Evolutionary conservation across 2,113 vertebrate species (phyloP).

Genomic region (Brachyhypopomus gauderio): DNA sequence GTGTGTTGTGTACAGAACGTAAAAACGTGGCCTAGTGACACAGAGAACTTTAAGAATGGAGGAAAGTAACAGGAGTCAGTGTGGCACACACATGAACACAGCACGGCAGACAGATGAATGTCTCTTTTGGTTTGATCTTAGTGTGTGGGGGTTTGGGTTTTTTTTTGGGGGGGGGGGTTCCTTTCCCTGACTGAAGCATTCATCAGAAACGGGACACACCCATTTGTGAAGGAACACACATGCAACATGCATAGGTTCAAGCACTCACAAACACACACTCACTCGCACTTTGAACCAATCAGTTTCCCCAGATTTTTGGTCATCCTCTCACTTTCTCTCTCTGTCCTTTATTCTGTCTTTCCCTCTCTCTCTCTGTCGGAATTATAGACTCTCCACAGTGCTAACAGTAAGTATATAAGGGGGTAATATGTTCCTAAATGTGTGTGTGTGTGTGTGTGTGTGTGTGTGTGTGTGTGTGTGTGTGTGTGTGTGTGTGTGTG

Average conservation of each 20-base stretch:
- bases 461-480: slow-evolving; percentile 33
- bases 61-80: background rate
- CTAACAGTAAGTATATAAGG: slow-evolving; percentile 7
- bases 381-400: slow-evolving; percentile 16
- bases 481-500: slow-evolving; percentile 22
- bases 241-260: slow-evolving; percentile 11
- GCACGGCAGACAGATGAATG: slow-evolving; percentile 32
- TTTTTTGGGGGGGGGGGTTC: background rate
- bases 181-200: slow-evolving; percentile 42
- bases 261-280: slow-evolving; percentile 14
- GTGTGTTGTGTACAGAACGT: background rate
- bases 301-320: background rate
- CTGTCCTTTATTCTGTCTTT: background rate
- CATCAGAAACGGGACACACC: slow-evolving; percentile 41
- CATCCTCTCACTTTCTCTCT: background rate
- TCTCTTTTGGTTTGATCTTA: slow-evolving; percentile 43
- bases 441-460: slow-evolving; percentile 23
- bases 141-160: background rate
- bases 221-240: slow-evolving; percentile 32
- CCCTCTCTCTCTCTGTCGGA: background rate
- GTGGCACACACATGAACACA: background rate
- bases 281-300: slow-evolving; percentile 3
- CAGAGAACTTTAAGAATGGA: background rate
- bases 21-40: background rate
- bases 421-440: slow-evolving; percentile 9